Conservation (phyloP, 2,113 vertebrate genomes). For the Ammospiza nelsoni region DNA sequence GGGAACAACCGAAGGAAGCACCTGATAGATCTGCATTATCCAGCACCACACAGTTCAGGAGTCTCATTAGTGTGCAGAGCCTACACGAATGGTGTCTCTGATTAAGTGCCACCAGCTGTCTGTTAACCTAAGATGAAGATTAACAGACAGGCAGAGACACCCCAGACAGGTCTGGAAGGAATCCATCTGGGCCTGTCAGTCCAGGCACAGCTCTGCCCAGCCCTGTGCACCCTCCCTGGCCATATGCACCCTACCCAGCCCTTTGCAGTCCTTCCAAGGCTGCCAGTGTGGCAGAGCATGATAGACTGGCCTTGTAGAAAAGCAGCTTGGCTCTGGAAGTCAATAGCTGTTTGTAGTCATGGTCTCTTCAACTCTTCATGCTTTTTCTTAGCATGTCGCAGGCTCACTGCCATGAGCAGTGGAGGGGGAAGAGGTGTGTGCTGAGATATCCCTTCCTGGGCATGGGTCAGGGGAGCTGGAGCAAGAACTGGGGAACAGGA, state of each 20-base stretch:
- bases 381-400: neutral
- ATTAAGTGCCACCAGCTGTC: constrained; percentile 14
- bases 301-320: neutral
- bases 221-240: neutral
- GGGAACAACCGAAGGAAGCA: neutral
- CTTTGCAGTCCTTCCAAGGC: neutral
- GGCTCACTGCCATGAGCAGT: neutral
- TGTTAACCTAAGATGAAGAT: neutral
- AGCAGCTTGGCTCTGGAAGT: neutral
- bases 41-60: neutral
- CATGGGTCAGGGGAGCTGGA: neutral
- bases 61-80: neutral
- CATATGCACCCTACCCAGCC: neutral
- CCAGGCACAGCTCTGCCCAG: neutral
- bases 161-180: neutral
- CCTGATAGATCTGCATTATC: neutral
- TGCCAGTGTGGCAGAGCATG: neutral
- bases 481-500: neutral
- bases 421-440: neutral
- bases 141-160: neutral
- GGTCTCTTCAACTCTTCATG: neutral
- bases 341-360: neutral
- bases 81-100: neutral
- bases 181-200: neutral
- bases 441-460: neutral